Base-by-base conservation (phyloP, 2,888 invertebrate genomes). In the Pandemis corylana region DNA sequence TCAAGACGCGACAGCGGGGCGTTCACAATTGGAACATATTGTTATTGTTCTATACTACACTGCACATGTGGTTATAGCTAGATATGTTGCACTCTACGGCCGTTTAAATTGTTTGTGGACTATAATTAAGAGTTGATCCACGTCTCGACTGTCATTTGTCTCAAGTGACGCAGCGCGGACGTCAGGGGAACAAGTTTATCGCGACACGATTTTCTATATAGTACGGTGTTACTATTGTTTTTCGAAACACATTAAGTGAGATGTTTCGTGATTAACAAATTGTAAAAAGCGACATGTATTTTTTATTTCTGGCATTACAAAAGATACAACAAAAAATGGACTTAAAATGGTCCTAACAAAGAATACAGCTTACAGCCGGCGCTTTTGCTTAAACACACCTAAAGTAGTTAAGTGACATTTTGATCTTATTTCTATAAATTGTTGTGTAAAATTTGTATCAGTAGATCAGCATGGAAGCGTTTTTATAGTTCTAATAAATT, bases 111-210 rank as follows among this genome's bases (percentile, higher is more conserved):
- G 66, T 36, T 49, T 20, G 66, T 61, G 71, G 46, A 67, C 41
- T 51, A 72, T 72, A 72, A 72, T 72, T 72, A 67, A 67, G 66
- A 61, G 42, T 66, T 20, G 13, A 20, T 61, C 65, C 59, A 61
- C 66, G 66, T 59, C 59, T 72, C 71, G 61, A 9, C 71, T 67
- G 71, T 72, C 71, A 44, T 53, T 51, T 66, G 71, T 56, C 71
- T 49, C 66, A 46, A 9, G 63, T 71, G 65, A 53, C 44, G n/a
- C 70, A 59, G 59, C 28, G 59, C 2, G 13, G 44, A 64, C 53
- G 56, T 44, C 71, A 42, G 20, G 9, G 64, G 28, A 61, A 15
- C 64, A 46, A 46, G 46, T 53, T 56, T 20, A 65, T 44, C 65
- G 59, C 20, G 61, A 56, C 59, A 72, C 71, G 66, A 71, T 36